These are phyloP conservation scores for Nomada goodeniana DNA, from an alignment of 2,888 invertebrate species.

Conservation along the genomic window DNA sequence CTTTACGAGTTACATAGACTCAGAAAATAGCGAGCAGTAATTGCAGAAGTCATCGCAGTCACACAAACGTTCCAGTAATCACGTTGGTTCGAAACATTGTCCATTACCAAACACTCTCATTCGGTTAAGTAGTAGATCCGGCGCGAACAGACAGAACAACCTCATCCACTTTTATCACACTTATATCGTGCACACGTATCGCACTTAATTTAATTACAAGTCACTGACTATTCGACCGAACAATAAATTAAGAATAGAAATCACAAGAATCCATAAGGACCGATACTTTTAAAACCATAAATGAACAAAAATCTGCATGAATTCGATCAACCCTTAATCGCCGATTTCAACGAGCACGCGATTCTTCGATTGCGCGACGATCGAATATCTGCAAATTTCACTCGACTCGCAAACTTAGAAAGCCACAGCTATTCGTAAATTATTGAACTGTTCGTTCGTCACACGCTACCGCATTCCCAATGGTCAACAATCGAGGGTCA, in stretches of 20 bases:
- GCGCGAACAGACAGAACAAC: neutral
- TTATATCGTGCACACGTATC: too few species aligned
- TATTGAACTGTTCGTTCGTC: neutral
- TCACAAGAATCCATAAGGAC: neutral
- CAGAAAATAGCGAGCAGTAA: constrained; percentile 54
- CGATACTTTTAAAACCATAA: neutral
- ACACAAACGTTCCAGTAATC: constrained; percentile 41
- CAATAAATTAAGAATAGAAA: neutral
- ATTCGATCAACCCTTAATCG: neutral
- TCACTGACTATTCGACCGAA: neutral
- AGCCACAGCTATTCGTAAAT: neutral
- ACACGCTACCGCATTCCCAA: too few species aligned
- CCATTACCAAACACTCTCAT: constrained; percentile 27
- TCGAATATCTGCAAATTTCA: too few species aligned
- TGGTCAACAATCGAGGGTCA: neutral
- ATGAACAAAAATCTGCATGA: neutral
- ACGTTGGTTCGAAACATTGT: constrained; percentile 29
- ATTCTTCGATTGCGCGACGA: neutral
- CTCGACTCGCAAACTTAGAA: too few species aligned
- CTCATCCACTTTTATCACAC: neutral
- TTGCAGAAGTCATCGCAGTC: constrained; percentile 43
- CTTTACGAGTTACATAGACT: constrained; percentile 50
- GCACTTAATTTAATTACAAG: neutral
- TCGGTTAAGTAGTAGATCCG: neutral
- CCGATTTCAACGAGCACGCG: neutral